Conservation (phyloP, 2,797 vertebrate species). For the Perodicticus potto region DNA sequence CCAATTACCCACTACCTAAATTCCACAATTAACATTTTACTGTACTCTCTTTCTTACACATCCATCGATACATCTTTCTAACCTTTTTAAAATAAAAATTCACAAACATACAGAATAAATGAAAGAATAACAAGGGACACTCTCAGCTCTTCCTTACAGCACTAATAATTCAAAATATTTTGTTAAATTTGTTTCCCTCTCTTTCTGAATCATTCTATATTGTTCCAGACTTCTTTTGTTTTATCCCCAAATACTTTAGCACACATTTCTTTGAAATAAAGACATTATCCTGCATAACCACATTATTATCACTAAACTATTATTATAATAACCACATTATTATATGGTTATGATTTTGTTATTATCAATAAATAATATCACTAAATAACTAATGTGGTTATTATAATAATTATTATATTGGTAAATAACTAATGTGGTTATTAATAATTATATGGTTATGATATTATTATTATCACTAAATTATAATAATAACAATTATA, state of each 20-base stretch:
- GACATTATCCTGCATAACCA: background rate
- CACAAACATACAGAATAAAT: background rate
- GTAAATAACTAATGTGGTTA: no score
- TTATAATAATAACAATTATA: no score
- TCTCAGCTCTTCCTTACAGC: background rate
- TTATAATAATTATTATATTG: no score
- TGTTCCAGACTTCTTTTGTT: background rate
- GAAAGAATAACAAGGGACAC: background rate
- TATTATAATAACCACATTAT: no score
- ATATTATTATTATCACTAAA: no score
- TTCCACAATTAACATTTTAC: conserved; percentile 20
- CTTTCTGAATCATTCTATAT: background rate
- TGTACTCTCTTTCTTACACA: background rate
- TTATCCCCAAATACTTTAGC: background rate
- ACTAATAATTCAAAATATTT: background rate
- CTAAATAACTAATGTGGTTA: no score
- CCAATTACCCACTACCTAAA: background rate
- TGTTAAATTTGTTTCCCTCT: background rate
- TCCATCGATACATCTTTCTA: background rate
- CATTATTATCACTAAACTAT: background rate
- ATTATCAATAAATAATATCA: no score
- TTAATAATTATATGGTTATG: no score
- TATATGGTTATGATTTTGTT: no score
- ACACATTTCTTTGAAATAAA: background rate
- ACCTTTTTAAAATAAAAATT: conserved; percentile 16